Evolutionary conservation across 2,888 invertebrate genomes (phyloP).

Genomic region (Drosophila yooni): DNA sequence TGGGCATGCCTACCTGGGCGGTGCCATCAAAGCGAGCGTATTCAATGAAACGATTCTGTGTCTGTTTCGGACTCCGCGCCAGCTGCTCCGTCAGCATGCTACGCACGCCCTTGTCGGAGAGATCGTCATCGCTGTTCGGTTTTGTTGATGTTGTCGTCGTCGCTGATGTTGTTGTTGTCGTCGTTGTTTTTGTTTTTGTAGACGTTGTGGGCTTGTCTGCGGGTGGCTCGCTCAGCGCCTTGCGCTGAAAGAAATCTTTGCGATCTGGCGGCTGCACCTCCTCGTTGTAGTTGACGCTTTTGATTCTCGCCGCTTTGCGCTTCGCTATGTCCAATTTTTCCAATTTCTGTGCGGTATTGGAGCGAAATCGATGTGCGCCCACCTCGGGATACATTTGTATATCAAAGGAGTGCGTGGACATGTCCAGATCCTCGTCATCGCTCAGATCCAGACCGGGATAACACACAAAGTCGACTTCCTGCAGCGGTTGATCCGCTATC

Average conservation of each 20-base stretch:
- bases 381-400: conserved; percentile 90
- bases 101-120: conserved; percentile 59
- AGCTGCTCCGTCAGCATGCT: conserved; percentile 92
- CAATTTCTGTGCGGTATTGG: conserved; percentile 94
- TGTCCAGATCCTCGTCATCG: conserved; percentile 90
- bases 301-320: conserved; percentile 91
- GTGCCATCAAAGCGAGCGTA: conserved; percentile 97
- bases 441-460: conserved; percentile 93
- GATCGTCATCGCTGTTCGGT: conserved; percentile 49
- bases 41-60: conserved; percentile 94
- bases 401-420: conserved; percentile 90
- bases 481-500: conserved; percentile 70
- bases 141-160: neutral
- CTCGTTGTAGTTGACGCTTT: conserved; percentile 84
- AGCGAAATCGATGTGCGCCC: conserved; percentile 89
- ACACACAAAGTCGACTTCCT: conserved; percentile 86
- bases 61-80: conserved; percentile 90
- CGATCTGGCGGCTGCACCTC: conserved; percentile 75
- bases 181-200: neutral
- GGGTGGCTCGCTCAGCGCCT: conserved; percentile 42
- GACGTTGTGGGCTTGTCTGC: conserved; percentile 32
- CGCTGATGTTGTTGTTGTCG: neutral
- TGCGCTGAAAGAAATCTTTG: conserved; percentile 77
- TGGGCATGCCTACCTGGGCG: conserved; percentile 91
- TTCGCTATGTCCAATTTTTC: conserved; percentile 95